Evolutionary conservation across 2,113 vertebrate genomes (phyloP).

Genomic region (Cheilinus undulatus): DNA sequence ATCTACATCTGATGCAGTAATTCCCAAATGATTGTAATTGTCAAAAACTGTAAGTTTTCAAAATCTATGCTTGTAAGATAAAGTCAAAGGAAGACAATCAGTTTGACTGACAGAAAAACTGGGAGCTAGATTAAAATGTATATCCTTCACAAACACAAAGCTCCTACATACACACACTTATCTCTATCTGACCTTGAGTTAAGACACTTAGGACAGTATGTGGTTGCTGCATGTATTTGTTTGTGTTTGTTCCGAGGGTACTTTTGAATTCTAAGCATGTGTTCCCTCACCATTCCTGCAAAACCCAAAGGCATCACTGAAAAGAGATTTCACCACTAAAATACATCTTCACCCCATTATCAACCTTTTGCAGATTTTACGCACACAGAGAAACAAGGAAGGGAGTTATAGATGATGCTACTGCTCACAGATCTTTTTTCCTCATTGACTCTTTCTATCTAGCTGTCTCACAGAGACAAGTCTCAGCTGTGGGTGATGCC

Average conservation of each 20-base stretch:
- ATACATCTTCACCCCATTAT: slow-evolving; percentile 13
- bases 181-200: slow-evolving; percentile 11
- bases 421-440: neutral
- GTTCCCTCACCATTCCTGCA: neutral
- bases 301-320: slow-evolving; percentile 29
- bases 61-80: no score
- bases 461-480: neutral
- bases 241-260: neutral
- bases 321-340: neutral
- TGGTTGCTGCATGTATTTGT: neutral
- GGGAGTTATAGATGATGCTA: neutral
- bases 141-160: no score
- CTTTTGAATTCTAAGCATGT: neutral
- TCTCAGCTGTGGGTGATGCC: slow-evolving; percentile 5
- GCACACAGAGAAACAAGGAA: neutral
- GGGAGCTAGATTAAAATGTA: no score
- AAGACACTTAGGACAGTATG: neutral
- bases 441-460: neutral
- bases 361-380: neutral
- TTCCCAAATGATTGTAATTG: no score
- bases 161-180: no score
- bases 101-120: no score
- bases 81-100: no score
- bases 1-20: no score
- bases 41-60: no score